Base-by-base conservation (phyloP, 1,140 invertebrate species). In the Pogonomyrmex californicus region DNA sequence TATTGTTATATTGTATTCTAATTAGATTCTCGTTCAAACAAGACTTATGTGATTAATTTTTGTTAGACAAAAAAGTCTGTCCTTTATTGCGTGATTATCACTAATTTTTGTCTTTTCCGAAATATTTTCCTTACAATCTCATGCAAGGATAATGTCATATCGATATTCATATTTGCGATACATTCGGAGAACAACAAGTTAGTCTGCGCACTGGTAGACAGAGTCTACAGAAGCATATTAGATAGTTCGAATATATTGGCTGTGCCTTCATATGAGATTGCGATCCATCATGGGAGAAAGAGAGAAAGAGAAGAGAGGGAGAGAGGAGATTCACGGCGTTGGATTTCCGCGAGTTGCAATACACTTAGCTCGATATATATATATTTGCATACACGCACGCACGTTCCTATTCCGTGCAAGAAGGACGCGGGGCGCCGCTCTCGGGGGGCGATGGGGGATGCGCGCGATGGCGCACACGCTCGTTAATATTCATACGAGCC, bases 401-500 rank as follows among this genome's bases (percentile, higher is more conserved):
- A 86, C 60, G 36, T 85, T 66, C 23, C 63, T 81, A 81, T 86
- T 89, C 73, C 88, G 87, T 70, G 83, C 88, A 89, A 89, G 87
- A 85, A 89, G 88, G 89, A 79, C 83, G 83, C 83, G 79, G 79
- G 66, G 79, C 14, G 88, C 86, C 58, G 77, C 56, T 82, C 47
- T 82, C 66, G 62, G 62, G 62, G 62, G 68, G 62, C 78, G 36
- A 60, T 66, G 75, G 75, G 81, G 68, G 88, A 81, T 70, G 78
- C 82, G 86, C 86, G 62, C 85, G 88, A 91, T 90, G 88, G 83
- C 86, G 88, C 83, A 88, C 81, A 88, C 73, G 86, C 87, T 87
- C 90, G 90, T 93, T 94, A 94, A 94, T 94, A 94, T 94, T 94
- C 93, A 93, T 94, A 94, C 86, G 75, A 85, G 63, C 83, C 87